These are phyloP conservation scores for Squalus acanthias DNA, from an alignment of 2,797 vertebrate species.

Conservation along the genomic window DNA sequence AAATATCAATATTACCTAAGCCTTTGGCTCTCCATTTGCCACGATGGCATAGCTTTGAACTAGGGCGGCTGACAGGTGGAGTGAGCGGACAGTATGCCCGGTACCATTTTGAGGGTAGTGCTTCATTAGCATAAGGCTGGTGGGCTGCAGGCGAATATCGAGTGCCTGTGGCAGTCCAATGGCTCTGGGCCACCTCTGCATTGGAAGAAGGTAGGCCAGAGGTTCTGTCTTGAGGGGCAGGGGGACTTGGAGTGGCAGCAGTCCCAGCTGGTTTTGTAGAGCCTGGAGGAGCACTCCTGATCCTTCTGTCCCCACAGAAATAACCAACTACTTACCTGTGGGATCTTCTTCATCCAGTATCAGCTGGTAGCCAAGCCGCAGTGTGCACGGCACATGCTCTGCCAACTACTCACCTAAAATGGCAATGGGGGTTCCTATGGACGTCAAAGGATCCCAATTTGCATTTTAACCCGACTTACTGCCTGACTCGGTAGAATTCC, in stretches of 20 bases:
- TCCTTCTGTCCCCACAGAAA: neutral
- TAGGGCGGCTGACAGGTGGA: neutral
- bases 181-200: neutral
- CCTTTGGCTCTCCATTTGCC: neutral
- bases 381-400: too few species aligned
- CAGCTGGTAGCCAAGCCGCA: neutral
- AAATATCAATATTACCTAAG: neutral
- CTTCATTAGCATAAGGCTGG: neutral
- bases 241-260: too few species aligned
- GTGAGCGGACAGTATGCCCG: neutral
- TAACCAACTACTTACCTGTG: neutral
- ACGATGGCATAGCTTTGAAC: neutral
- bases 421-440: neutral
- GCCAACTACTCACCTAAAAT: neutral
- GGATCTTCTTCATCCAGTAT: neutral
- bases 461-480: neutral
- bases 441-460: neutral
- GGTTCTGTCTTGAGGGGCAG: neutral
- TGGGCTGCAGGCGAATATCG: neutral
- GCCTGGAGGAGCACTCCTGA: neutral
- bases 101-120: neutral
- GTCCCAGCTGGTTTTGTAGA: too few species aligned
- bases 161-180: neutral
- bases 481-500: neutral
- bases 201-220: neutral